Evolutionary conservation across 2,888 invertebrate species (phyloP).

Genomic region (Merodon equestris): DNA sequence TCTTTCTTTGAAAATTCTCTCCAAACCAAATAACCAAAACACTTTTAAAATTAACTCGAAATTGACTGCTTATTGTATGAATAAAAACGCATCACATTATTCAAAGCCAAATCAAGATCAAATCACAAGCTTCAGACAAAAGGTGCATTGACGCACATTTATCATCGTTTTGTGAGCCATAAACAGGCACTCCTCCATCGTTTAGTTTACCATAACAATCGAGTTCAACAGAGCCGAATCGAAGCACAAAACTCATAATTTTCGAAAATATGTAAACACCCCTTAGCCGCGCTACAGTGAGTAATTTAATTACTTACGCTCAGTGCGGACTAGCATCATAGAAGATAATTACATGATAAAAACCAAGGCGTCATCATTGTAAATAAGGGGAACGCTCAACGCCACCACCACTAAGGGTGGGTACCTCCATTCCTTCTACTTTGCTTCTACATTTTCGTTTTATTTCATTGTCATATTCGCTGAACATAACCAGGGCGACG

Average conservation of each 20-base stretch:
- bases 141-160: too few relatives aligned
- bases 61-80: too few relatives aligned
- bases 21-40: too few relatives aligned
- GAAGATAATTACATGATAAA: conserved; percentile 68
- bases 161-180: too few relatives aligned
- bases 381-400: conserved; percentile 29
- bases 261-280: conserved; percentile 1
- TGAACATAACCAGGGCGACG: conserved; percentile 62
- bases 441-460: conserved; percentile 25
- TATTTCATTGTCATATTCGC: conserved; percentile 61
- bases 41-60: too few relatives aligned
- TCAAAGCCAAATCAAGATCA: too few relatives aligned
- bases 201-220: not conserved
- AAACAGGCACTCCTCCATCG: not conserved
- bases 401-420: conserved; percentile 12
- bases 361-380: conserved; percentile 63
- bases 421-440: too few relatives aligned
- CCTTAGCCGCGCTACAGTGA: conserved; percentile 67
- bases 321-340: conserved; percentile 72
- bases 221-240: too few relatives aligned
- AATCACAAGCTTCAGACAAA: too few relatives aligned
- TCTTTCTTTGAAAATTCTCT: too few relatives aligned
- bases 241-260: not conserved
- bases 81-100: too few relatives aligned
- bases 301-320: conserved; percentile 79